Conservation (phyloP, 2,888 invertebrate genomes). For the Lasiommata megera region DNA sequence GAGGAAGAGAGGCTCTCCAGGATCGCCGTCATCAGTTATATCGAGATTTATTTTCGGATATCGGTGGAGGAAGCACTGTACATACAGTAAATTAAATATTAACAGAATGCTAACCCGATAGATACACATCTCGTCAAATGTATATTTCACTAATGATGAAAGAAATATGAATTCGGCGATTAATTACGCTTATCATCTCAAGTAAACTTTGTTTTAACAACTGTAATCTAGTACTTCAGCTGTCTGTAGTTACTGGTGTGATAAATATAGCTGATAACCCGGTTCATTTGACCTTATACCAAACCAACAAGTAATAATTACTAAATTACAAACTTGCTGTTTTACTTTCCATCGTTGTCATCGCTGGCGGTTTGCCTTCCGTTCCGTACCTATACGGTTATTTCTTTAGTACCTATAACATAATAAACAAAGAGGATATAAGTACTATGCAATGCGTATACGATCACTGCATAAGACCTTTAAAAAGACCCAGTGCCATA, state of each 20-base stretch:
- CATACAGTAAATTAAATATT: conserved; percentile 43
- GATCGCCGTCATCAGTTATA: conserved; percentile 54
- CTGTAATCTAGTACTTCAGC: background rate
- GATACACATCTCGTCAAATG: conserved; percentile 42
- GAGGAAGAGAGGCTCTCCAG: conserved; percentile 85
- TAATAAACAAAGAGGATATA: too few relatives aligned
- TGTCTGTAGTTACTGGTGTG: background rate
- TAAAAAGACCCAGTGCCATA: too few relatives aligned
- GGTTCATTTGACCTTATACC: background rate
- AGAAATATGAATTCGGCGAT: too few relatives aligned
- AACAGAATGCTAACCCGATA: conserved; percentile 39
- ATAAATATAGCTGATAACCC: background rate
- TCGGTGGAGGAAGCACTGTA: conserved; percentile 53
- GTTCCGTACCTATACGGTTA: too few relatives aligned
- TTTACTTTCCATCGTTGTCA: background rate
- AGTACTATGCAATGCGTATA: too few relatives aligned
- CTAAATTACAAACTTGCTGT: background rate
- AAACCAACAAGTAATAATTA: background rate
- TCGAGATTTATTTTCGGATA: conserved; percentile 60
- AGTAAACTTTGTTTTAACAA: too few relatives aligned
- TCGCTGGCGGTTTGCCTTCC: too few relatives aligned
- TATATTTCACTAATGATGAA: background rate
- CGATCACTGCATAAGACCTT: too few relatives aligned
- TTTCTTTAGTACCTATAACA: too few relatives aligned
- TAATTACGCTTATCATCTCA: background rate